Conservation (phyloP, 1,140 invertebrate genomes). For the Probaryconus sp. region DNA sequence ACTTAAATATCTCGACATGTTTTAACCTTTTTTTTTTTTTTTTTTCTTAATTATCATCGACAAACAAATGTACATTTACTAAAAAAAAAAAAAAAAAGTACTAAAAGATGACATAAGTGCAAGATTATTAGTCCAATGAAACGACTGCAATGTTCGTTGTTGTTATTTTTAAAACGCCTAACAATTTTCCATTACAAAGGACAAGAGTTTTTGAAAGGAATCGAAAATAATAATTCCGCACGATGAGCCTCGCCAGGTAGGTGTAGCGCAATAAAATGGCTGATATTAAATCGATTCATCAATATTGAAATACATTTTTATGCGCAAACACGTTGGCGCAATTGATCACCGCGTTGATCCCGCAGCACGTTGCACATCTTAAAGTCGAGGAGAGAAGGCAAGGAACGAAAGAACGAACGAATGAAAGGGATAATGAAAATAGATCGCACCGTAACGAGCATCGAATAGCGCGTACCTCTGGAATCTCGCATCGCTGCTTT, state of each 20-base stretch:
- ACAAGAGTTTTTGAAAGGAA: neutral
- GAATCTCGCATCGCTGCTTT: conserved; percentile 48
- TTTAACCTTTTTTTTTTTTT: too few relatives aligned
- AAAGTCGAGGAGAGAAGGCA: conserved; percentile 28
- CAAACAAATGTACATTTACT: too few relatives aligned
- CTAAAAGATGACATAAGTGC: too few relatives aligned
- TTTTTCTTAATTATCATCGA: too few relatives aligned
- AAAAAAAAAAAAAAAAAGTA: too few relatives aligned
- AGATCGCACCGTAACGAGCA: conserved; percentile 55
- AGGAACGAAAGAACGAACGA: conserved; percentile 42
- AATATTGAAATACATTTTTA: conserved; percentile 18
- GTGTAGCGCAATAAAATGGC: conserved; percentile 6
- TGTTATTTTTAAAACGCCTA: too few relatives aligned
- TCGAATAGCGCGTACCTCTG: conserved; percentile 45
- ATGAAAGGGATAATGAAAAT: conserved; percentile 63
- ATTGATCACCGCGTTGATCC: conserved; percentile 52
- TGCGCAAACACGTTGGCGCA: conserved; percentile 35
- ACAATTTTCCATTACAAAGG: too few relatives aligned
- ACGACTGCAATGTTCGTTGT: too few relatives aligned
- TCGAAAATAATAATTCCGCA: neutral
- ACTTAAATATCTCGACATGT: too few relatives aligned
- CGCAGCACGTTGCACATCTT: conserved; percentile 51
- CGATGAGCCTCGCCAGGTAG: neutral
- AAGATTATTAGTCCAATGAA: too few relatives aligned
- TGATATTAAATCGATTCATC: conserved; percentile 12